These are phyloP conservation scores for Gobionotothen gibberifrons DNA, from an alignment of 2,797 vertebrate genomes.

Conservation along the genomic window DNA sequence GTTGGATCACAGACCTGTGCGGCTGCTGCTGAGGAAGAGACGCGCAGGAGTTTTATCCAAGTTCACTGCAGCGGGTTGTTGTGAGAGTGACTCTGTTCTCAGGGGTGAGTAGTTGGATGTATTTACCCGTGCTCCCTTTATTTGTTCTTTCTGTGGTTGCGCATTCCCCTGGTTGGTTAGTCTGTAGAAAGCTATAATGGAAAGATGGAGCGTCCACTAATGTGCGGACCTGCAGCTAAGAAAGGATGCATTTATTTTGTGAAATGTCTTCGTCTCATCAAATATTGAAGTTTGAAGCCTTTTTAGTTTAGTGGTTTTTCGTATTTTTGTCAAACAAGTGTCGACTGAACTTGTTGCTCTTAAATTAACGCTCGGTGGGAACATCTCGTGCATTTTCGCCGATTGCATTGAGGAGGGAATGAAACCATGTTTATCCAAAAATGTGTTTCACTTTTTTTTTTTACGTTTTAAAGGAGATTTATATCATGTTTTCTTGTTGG, in stretches of 20 bases:
- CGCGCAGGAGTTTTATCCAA: slow-evolving; percentile 71
- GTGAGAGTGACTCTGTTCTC: slow-evolving; percentile 60
- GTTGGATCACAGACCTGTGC: slow-evolving; percentile 55
- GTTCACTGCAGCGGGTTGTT: slow-evolving; percentile 66
- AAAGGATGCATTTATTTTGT: background rate
- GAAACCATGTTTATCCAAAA: background rate
- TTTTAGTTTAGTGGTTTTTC: background rate
- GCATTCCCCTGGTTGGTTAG: slow-evolving; percentile 53
- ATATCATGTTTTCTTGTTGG: background rate
- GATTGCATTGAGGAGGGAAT: background rate
- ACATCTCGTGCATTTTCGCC: slow-evolving; percentile 35
- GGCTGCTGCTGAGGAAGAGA: slow-evolving; percentile 44
- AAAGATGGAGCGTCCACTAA: slow-evolving; percentile 27
- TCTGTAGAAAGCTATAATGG: slow-evolving; percentile 4
- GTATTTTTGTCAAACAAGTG: slow-evolving; percentile 22
- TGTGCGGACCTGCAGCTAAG: slow-evolving; percentile 20
- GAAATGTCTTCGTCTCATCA: background rate
- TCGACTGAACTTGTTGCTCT: slow-evolving; percentile 71
- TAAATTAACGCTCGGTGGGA: slow-evolving; percentile 1
- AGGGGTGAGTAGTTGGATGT: slow-evolving; percentile 69
- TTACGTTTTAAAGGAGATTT: rapidly evolving
- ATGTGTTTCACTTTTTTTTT: background rate
- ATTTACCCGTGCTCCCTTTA: background rate
- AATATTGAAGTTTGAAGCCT: slow-evolving; percentile 13
- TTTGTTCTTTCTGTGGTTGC: slow-evolving; percentile 24